A percentile compares a stretch with the other conserved stretches of the same genome.
These are phyloP conservation scores for Aphidius gifuensis DNA, from an alignment of 1,140 invertebrate species.

Conservation along the genomic window DNA sequence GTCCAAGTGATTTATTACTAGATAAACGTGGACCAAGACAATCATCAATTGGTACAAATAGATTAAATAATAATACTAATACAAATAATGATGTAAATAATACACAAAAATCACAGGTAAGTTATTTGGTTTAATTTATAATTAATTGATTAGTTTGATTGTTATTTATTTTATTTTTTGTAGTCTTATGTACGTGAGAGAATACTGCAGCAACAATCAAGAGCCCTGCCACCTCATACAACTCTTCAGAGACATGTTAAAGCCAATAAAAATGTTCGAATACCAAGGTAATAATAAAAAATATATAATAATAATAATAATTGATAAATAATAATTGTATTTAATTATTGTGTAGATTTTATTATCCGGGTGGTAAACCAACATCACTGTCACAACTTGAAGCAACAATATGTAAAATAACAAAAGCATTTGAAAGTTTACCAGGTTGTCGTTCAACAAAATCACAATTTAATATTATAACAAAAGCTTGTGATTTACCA, in stretches of 20 bases:
- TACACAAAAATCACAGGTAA: background rate
- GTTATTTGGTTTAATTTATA: too few relatives aligned
- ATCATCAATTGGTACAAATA: conserved; percentile 61
- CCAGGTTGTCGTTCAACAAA: conserved; percentile 57
- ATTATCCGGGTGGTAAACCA: conserved; percentile 85
- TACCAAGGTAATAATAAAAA: conserved; percentile 55
- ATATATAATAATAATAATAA: too few relatives aligned
- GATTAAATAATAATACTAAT: conserved; percentile 28
- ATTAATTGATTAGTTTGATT: too few relatives aligned
- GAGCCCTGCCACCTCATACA: conserved; percentile 58
- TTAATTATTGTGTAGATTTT: conserved; percentile 63
- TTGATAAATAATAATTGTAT: conserved; percentile 3
- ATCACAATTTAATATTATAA: conserved; percentile 61
- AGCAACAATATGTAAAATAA: conserved; percentile 68
- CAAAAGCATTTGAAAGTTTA: conserved; percentile 64
- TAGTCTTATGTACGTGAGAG: conserved; percentile 55
- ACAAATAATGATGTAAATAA: background rate
- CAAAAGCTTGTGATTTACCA: conserved; percentile 76
- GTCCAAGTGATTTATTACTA: conserved; percentile 74
- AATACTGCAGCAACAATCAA: conserved; percentile 40
- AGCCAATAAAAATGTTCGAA: conserved; percentile 63
- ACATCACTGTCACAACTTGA: conserved; percentile 69
- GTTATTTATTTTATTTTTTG: conserved; percentile 32
- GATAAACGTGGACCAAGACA: conserved; percentile 63
- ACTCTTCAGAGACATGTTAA: conserved; percentile 65